A percentile compares a stretch with the other conserved stretches of the same genome.
Evolutionary conservation across 1,140 invertebrate genomes (phyloP).

Genomic region (Aphaenogaster ashmeadi): DNA sequence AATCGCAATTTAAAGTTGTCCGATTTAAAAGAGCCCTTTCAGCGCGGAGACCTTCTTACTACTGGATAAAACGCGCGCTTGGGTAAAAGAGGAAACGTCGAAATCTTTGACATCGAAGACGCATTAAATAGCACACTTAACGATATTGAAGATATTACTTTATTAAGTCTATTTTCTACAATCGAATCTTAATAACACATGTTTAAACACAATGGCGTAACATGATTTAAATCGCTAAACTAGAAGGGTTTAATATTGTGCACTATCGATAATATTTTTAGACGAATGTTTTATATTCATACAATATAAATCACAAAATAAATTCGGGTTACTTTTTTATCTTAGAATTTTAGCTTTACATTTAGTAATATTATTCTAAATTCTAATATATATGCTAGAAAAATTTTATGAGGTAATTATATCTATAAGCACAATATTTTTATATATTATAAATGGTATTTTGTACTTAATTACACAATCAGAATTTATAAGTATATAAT

Average conservation of each 20-base stretch:
- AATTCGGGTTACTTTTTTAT: neutral
- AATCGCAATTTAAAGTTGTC: constrained; percentile 56
- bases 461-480: too few species aligned
- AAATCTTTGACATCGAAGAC: constrained; percentile 47
- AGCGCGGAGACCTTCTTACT: neutral
- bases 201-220: neutral
- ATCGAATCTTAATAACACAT: neutral
- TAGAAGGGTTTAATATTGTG: neutral
- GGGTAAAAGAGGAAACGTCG: neutral
- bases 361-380: neutral
- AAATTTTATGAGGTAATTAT: neutral
- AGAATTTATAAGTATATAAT: too few species aligned
- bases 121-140: constrained; percentile 34
- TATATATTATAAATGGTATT: too few species aligned
- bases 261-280: neutral
- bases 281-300: neutral
- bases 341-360: neutral
- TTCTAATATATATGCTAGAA: neutral
- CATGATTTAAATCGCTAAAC: neutral
- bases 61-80: neutral
- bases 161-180: neutral
- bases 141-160: constrained; percentile 1
- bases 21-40: constrained; percentile 39
- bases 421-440: neutral
- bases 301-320: constrained; percentile 6